Conservation (phyloP, 92 coral and sea anemone genomes). For the Siderastrea radians region DNA sequence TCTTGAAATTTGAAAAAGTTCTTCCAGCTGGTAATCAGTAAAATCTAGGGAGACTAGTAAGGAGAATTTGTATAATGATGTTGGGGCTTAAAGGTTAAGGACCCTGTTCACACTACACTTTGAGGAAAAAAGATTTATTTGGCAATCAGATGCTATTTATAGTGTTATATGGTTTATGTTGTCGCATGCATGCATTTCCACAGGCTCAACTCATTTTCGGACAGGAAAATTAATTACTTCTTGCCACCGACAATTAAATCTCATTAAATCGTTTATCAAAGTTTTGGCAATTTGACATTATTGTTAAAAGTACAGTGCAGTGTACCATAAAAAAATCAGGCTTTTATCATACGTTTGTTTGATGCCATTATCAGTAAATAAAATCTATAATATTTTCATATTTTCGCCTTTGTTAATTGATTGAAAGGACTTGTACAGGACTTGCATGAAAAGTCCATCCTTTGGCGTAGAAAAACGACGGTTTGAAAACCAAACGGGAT, state of each 20-base stretch:
- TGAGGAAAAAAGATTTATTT: no score
- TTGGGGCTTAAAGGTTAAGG: no score
- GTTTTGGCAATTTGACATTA: background rate
- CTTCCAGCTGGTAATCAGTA: no score
- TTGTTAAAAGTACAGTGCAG: background rate
- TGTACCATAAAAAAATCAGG: background rate
- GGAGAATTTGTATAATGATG: no score
- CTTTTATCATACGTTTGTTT: background rate
- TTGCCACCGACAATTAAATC: slow-evolving; percentile 2
- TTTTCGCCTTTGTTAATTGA: background rate
- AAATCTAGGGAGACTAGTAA: no score
- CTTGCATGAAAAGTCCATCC: background rate
- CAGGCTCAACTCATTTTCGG: background rate
- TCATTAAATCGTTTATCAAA: slow-evolving; percentile 12
- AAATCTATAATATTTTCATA: background rate
- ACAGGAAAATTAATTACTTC: slow-evolving; percentile 16
- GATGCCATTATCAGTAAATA: background rate
- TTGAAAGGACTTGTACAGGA: background rate
- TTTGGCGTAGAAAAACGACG: background rate
- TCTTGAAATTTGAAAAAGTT: no score
- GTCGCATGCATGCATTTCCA: background rate
- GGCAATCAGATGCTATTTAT: no score
- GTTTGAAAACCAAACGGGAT: background rate
- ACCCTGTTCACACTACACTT: no score
- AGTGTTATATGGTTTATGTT: background rate